Conservation (phyloP, 1,140 invertebrate genomes). For the Anagrus nilaparvatae region DNA sequence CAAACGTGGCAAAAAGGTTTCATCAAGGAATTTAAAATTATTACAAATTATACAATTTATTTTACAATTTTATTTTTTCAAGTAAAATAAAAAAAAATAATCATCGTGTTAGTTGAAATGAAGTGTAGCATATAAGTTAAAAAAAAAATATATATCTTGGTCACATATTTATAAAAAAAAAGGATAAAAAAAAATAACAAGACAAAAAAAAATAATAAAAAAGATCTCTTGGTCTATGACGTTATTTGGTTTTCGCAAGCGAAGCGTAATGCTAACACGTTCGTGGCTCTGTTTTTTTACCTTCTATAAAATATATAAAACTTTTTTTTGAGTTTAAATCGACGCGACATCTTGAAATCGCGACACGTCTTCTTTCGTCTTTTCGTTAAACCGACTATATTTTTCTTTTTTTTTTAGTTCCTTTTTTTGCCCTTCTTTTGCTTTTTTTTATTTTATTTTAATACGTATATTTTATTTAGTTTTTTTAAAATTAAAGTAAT, state of each 20-base stretch:
- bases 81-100: constrained; percentile 14
- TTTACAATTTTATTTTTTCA: no score
- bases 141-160: no score
- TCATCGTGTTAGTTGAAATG: not conserved
- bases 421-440: not conserved
- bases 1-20: no score
- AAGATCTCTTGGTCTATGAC: no score
- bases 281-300: constrained; percentile 29
- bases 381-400: not conserved
- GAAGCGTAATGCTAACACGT: constrained; percentile 40
- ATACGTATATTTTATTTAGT: not conserved
- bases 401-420: not conserved
- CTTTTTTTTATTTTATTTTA: not conserved
- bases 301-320: no score
- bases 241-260: constrained; percentile 25
- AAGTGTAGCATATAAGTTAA: no score
- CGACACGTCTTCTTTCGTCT: constrained; percentile 32
- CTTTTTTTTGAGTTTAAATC: constrained; percentile 34
- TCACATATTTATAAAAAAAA: no score
- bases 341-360: constrained; percentile 39
- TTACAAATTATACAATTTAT: no score
- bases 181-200: not conserved
- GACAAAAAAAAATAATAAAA: no score
- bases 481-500: not conserved
- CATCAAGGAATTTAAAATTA: no score